These are phyloP conservation scores for Tortrix viridana DNA, from an alignment of 2,888 invertebrate genomes.

Conservation along the genomic window DNA sequence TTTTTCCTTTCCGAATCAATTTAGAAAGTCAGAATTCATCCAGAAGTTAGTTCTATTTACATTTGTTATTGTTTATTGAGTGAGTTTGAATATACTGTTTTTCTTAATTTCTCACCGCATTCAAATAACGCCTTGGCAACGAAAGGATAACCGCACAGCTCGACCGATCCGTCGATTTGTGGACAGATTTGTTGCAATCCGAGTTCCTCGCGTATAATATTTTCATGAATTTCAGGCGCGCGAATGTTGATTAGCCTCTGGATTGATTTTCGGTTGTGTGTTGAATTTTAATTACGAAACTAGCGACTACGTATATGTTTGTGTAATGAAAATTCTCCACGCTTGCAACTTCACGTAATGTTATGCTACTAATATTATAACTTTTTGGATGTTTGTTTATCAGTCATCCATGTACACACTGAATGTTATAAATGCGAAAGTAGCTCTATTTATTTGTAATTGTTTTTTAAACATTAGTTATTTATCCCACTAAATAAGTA, in stretches of 20 bases:
- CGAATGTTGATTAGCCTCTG: conserved; percentile 15
- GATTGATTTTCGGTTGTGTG: conserved; percentile 23
- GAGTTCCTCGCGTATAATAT: conserved; percentile 7
- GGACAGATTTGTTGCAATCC: neutral
- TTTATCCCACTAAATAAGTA: too few relatives aligned
- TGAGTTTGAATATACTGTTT: too few relatives aligned
- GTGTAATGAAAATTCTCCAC: too few relatives aligned
- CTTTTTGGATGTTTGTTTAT: too few relatives aligned
- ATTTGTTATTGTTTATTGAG: conserved; percentile 6
- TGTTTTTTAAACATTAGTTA: too few relatives aligned
- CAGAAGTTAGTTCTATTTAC: conserved; percentile 3
- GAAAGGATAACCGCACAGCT: conserved; percentile 5
- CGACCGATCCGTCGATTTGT: conserved; percentile 1
- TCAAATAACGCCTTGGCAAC: conserved; percentile 5
- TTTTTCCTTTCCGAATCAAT: conserved; percentile 20
- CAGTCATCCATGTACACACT: too few relatives aligned
- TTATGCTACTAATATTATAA: too few relatives aligned
- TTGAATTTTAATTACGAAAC: conserved; percentile 18
- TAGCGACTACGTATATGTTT: too few relatives aligned
- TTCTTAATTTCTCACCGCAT: too few relatives aligned
- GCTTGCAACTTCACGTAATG: too few relatives aligned
- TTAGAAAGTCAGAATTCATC: neutral
- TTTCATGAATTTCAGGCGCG: conserved; percentile 26
- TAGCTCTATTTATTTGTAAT: too few relatives aligned
- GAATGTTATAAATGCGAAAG: too few relatives aligned